phyloP scores from a whole-genome alignment of 2,888 invertebrate species.

The Dryocosmus kuriphilus region DNA sequence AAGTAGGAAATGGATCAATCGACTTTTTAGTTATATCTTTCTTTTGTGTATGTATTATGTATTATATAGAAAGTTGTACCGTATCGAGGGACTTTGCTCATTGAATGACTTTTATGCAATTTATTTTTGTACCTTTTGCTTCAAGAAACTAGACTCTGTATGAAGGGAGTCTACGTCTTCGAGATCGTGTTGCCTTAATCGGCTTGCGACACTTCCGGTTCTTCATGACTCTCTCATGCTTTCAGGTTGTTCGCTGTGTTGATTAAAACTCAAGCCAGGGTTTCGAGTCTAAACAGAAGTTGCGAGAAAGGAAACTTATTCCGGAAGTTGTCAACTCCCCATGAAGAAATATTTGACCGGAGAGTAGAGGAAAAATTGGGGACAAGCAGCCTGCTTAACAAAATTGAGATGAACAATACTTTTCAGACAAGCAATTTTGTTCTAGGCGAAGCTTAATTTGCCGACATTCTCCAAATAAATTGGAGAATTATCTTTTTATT shows the following conservation, averaged over 20 bases:
- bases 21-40: neutral
- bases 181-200: conserved; percentile 46
- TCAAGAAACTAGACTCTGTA: conserved; percentile 27
- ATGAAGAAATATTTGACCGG: conserved; percentile 17
- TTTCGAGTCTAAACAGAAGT: conserved; percentile 18
- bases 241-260: conserved; percentile 24
- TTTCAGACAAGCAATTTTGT: neutral
- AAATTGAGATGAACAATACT: neutral
- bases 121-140: conserved; percentile 5
- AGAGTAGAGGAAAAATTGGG: neutral
- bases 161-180: conserved; percentile 22
- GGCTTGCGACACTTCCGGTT: conserved; percentile 44
- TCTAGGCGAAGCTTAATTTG: neutral
- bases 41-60: neutral
- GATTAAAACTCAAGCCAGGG: conserved; percentile 33
- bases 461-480: neutral
- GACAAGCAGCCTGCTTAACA: neutral
- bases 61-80: neutral
- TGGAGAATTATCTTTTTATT: neutral
- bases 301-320: conserved; percentile 35
- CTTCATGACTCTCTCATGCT: conserved; percentile 22
- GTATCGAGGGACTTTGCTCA: neutral
- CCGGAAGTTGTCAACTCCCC: conserved; percentile 11
- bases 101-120: neutral
- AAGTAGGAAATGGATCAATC: neutral